Evolutionary conservation across 2,797 vertebrate species (phyloP), one percentile per base, ranked within the genome.

Genomic region (Prunella strophiata): DNA sequence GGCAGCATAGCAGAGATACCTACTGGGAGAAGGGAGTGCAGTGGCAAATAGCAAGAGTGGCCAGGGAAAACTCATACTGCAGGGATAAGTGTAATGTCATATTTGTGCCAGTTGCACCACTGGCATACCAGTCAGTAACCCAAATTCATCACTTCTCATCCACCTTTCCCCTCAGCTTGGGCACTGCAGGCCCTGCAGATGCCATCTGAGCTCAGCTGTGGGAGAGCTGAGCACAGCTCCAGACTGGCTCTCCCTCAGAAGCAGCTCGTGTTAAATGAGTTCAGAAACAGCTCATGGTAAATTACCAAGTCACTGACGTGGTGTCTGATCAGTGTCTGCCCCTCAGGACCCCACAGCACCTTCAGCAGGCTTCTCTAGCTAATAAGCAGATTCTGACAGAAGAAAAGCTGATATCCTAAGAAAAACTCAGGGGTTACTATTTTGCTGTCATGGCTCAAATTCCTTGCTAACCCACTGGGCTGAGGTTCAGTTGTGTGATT

Each of bases 311-410:
- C 42, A 45, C 13, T 77, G 73, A 30, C 30, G 3, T 4, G 18
- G 14, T 45, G 12, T 43, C 32, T 1, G 1, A 42, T 21, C 22
- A 18, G 7, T 1, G 0, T 11, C 16, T 32, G 11, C 14, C 14
- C 16, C 26, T 58, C 48, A 29, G 52, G 45, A 7, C 5, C 9
- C 7, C 19, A 15, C 7, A 20, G 11, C 13, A 14, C 23, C n/a
- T 29, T 59, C 47, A 68, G 25, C 11, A 55, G 59, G 26, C 8
- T 11, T 7, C 16, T 50, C 23, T 55, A 26, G 25, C 47, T 7
- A 21, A 16, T 19, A 29, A 19, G 34, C 18, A 27, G n/a, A 11
- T 83, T 51, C 50, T 10, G 7, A 51, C 7, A 22, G 18, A 32
- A 67, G 2, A 38, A 3, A 54, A 78, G 7, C 4, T 62, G 21